Percentiles rank a stretch among this genome's conserved stretches.
phyloP scores from a whole-genome alignment of 2,888 invertebrate genomes.

The Cosmia pyralina region DNA sequence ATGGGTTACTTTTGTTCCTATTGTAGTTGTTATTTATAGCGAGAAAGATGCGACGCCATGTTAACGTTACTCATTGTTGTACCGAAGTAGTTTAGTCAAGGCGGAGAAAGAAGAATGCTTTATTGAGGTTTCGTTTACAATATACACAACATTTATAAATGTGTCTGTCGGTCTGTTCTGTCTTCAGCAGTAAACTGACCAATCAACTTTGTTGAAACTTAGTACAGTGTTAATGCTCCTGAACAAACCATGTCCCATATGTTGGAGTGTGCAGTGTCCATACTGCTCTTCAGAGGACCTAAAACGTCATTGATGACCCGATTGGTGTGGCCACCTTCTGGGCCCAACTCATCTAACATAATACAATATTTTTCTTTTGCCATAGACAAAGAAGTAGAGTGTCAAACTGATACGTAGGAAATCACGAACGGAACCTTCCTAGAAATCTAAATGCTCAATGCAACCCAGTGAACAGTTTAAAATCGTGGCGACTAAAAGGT shows the following conservation, averaged over 20 bases:
- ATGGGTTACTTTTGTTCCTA: constrained; percentile 56
- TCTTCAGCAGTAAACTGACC: not conserved
- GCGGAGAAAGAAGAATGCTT: not conserved
- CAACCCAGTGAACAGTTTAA: not conserved
- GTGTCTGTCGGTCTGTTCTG: not conserved
- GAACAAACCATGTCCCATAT: too few relatives aligned
- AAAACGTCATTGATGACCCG: too few relatives aligned
- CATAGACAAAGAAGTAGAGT: not conserved
- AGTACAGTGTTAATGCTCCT: too few relatives aligned
- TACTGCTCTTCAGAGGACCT: too few relatives aligned
- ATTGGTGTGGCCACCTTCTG: too few relatives aligned
- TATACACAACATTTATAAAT: not conserved
- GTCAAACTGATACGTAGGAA: not conserved
- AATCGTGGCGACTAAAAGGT: not conserved
- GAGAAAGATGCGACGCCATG: constrained; percentile 28
- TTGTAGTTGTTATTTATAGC: constrained; percentile 60
- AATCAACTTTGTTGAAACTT: not conserved
- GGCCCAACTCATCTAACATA: too few relatives aligned
- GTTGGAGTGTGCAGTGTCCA: too few relatives aligned
- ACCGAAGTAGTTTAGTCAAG: constrained; percentile 22
- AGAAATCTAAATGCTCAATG: not conserved
- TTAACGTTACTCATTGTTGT: constrained; percentile 30
- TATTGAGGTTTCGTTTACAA: constrained; percentile 20
- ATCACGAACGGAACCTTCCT: not conserved
- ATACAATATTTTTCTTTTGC: too few relatives aligned